Percentiles rank a stretch among this genome's conserved stretches.
Conservation (phyloP, 2,888 invertebrate genomes). For the Cynaeus angustus region DNA sequence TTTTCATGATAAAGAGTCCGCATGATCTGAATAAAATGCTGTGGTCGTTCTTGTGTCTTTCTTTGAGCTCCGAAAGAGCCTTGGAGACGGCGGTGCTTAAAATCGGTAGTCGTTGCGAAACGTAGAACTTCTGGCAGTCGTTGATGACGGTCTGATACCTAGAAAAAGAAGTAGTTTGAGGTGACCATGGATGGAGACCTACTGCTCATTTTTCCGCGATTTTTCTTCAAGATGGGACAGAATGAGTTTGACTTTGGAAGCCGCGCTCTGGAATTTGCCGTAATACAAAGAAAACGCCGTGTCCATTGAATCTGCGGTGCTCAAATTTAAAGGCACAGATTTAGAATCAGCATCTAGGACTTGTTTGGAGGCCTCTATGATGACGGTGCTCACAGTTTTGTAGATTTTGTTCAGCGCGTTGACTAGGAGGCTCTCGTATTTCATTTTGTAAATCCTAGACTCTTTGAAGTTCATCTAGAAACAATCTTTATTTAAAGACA, state of each 20-base stretch:
- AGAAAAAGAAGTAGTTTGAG: constrained; percentile 8
- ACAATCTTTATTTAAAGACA: not conserved
- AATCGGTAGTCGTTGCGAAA: constrained; percentile 79
- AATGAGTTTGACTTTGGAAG: constrained; percentile 87
- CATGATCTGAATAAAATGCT: constrained; percentile 90
- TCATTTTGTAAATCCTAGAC: constrained; percentile 84
- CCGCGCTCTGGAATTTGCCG: constrained; percentile 95
- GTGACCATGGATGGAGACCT: no score
- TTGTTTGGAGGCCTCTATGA: constrained; percentile 87
- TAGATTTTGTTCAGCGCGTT: constrained; percentile 87
- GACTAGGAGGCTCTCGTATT: constrained; percentile 89
- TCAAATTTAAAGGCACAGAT: constrained; percentile 58
- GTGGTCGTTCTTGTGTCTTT: constrained; percentile 81
- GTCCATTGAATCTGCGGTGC: constrained; percentile 71
- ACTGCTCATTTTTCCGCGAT: constrained; percentile 83
- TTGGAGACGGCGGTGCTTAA: constrained; percentile 82
- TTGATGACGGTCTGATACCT: constrained; percentile 79
- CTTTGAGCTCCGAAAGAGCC: constrained; percentile 79
- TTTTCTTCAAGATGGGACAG: constrained; percentile 89
- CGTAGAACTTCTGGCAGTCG: constrained; percentile 90
- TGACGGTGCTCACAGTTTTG: constrained; percentile 83
- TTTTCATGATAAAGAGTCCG: constrained; percentile 92
- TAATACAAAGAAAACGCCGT: constrained; percentile 90
- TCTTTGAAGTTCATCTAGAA: constrained; percentile 85
- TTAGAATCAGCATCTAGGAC: constrained; percentile 72